Evolutionary conservation across 2,113 vertebrate species (phyloP), one percentile per base, ranked within the genome.

Genomic region (Catharus minimus): DNA sequence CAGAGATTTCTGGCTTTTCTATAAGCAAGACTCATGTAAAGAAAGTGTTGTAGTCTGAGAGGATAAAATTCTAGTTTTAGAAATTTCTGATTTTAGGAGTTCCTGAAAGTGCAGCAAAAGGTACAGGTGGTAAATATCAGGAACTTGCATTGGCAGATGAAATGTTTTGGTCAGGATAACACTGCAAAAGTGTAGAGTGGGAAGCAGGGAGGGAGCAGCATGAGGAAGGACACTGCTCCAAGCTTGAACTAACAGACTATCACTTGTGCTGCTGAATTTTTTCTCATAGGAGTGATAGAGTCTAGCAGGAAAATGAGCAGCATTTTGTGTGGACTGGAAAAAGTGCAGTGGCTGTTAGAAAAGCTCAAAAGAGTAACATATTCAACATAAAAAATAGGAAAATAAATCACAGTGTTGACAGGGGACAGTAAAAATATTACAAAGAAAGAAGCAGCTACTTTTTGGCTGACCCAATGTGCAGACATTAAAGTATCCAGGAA

Each of bases 141-240:
- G 23, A 75, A 20, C 32, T 49, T 28, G 13, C 41, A 11, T 1
- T 71, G 41, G 15, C 24, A 22, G 24, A 32, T 44, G 32, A 85
- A 66, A 52, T 2, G 0, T 44, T 77, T 77, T 69, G 52, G 22
- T 41, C 15, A 57, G 22, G 12, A 20, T 57, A 38, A 27, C 5
- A 5, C 26, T 50, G 38, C 24, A 38, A 38, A 77, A 76, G 9
- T 62, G 9, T 4, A 13, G 49, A 68, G 30, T 26, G 13, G 50
- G 46, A 77, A 67, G 36, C 2, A 0, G 7, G 12, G 33, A 77
- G 14, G 23, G 26, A 85, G 19, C 14, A 73, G 17, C 1, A 0
- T 28, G 24, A 55, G 36, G 55, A 66, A 60, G n/a, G 57, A 46
- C 16, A 9, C 5, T 50, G 55, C 55, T 79, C 43, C 55, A 15